Base-by-base conservation (phyloP, 2,888 invertebrate genomes). In the Tridacna crocea region DNA sequence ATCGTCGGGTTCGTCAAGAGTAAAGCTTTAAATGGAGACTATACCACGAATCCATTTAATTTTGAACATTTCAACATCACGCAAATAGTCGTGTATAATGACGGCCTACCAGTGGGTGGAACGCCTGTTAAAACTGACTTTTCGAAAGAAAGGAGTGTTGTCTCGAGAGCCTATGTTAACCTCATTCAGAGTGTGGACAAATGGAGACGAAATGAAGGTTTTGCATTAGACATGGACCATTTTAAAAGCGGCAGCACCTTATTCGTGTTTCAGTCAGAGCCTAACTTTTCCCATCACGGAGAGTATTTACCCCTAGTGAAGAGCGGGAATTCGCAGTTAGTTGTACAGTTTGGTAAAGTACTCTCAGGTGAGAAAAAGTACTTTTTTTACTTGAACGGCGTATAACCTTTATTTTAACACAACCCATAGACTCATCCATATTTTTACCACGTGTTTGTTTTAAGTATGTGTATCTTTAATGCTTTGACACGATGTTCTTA, bases 31-130 rank as follows among this genome's bases (percentile, higher is more conserved):
- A 80, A 65, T 24, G 87, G 87, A 6, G 70, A 77, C 60, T 80
- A 80, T 60, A 75, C 65, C n/a, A 63, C 75, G 15, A 87, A 87
- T 60, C 87, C 83, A 13, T 87, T 80, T 72, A 79, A 83, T 68
- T 87, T 87, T 51, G 77, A 84, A 55, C 74, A 84, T 46, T 84
- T 75, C 55, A 26, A 72, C 36, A 61, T 87, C 19, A 75, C 68
- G 36, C 75, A 77, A 22, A 81, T 87, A 26, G 78, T 74, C 13
- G 70, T 87, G 51, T 87, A 80, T 51, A 58, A 55, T 4, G 80
- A 87, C 51, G 76, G 78, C 8, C 55, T 87, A 55, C 82, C 84
- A 12, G 84, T 82, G 10, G 77, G 80, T 22, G 84, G 84, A 12
- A 82, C 72, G 46, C 80, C 79, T 17, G 15, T 82, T 15, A 82